Conservation (phyloP, 2,797 vertebrate species). For the Mormyrops boulengeri region DNA sequence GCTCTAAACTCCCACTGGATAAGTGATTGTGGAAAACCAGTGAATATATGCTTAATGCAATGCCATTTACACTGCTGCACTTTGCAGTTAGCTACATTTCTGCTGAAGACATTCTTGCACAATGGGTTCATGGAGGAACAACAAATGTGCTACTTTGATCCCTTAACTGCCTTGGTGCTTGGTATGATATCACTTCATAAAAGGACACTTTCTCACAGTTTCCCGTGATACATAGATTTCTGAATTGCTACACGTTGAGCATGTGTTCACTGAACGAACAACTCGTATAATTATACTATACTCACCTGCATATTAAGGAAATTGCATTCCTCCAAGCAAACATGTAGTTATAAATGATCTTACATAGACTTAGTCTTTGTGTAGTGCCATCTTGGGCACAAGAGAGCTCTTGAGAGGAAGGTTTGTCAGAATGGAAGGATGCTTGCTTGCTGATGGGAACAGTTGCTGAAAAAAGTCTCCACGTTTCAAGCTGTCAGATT, state of each 20-base stretch:
- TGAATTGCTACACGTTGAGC: neutral
- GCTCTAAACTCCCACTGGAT: neutral
- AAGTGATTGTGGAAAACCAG: neutral
- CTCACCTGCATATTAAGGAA: neutral
- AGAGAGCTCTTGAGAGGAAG: neutral
- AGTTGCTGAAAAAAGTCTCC: conserved; percentile 6
- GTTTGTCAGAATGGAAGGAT: neutral
- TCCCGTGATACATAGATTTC: neutral
- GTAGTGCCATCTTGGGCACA: neutral
- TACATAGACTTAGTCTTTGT: neutral
- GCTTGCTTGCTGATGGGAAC: conserved; percentile 10
- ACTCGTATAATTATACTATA: neutral
- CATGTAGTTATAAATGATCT: neutral
- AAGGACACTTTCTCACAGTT: neutral
- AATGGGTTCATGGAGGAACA: neutral
- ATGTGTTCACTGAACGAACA: neutral
- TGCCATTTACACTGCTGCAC: neutral
- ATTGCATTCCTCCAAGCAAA: neutral
- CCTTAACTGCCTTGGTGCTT: neutral
- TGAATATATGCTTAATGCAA: neutral
- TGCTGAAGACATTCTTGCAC: neutral
- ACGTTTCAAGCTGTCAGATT: neutral
- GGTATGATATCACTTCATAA: neutral
- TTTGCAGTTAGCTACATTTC: neutral
- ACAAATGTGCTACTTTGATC: neutral